Percentiles rank a stretch among this genome's conserved stretches.
These are phyloP conservation scores for Diadophis punctatus DNA, from an alignment of 2,113 vertebrate species.

Conservation along the genomic window DNA sequence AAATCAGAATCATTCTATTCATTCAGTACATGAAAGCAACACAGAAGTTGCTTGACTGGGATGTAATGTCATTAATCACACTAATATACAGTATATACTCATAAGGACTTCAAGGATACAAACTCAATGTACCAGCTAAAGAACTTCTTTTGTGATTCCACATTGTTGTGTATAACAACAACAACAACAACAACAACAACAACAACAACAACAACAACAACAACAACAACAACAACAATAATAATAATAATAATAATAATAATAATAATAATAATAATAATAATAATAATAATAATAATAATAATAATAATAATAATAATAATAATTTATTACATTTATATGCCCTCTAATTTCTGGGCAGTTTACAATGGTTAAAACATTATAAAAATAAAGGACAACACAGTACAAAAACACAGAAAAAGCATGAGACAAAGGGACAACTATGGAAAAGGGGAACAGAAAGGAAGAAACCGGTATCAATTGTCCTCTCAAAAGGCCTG, in stretches of 20 bases:
- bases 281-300: too few relatives aligned
- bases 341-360: neutral
- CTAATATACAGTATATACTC: neutral
- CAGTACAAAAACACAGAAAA: neutral
- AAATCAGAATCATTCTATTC: neutral
- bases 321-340: neutral
- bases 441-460: neutral
- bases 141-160: neutral
- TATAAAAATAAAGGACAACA: neutral
- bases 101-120: neutral
- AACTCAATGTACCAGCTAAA: neutral
- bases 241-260: too few relatives aligned
- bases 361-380: neutral
- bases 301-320: too few relatives aligned
- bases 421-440: neutral
- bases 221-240: too few relatives aligned
- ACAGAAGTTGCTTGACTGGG: too few relatives aligned
- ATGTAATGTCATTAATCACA: neutral
- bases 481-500: neutral
- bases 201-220: too few relatives aligned
- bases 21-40: neutral
- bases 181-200: too few relatives aligned
- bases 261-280: neutral
- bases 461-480: neutral
- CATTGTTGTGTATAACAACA: neutral